Evolutionary conservation across 1,140 invertebrate genomes (phyloP).

Genomic region (Drosophila lowei): DNA sequence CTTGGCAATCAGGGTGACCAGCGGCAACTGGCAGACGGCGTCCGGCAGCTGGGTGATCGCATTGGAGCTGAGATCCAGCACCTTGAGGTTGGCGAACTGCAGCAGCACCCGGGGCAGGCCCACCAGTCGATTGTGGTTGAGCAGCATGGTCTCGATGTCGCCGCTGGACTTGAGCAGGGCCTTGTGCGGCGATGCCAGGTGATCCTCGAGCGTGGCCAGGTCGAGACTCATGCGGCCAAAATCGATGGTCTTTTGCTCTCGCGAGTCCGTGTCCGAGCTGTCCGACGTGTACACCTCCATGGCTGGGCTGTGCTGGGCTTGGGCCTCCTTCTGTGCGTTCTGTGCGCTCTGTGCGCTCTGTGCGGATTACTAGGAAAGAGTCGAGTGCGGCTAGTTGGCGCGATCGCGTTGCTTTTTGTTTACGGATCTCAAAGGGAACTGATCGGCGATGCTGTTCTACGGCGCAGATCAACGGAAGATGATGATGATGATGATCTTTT

Average conservation of each 20-base stretch:
- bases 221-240: constrained; percentile 88
- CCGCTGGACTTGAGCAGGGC: constrained; percentile 85
- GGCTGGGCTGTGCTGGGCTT: not conserved
- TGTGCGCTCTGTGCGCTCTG: not conserved
- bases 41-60: constrained; percentile 90
- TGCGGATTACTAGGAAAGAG: too few species aligned
- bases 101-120: constrained; percentile 84
- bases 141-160: constrained; percentile 86
- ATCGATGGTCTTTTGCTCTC: constrained; percentile 87
- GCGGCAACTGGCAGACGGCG: constrained; percentile 86
- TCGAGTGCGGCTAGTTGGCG: constrained; percentile 2
- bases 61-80: constrained; percentile 95
- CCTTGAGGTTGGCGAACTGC: constrained; percentile 88
- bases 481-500: too few species aligned
- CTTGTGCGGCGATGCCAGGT: constrained; percentile 81
- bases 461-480: too few species aligned
- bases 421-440: constrained; percentile 4
- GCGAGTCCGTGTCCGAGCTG: constrained; percentile 90
- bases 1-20: constrained; percentile 91
- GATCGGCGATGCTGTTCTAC: constrained; percentile 8
- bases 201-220: constrained; percentile 84
- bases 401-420: constrained; percentile 41
- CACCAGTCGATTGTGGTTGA: constrained; percentile 89
- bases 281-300: constrained; percentile 92
- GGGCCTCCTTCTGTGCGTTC: constrained; percentile 6